Conservation (phyloP, 2,113 vertebrate genomes). For the Burhinus bistriatus region DNA sequence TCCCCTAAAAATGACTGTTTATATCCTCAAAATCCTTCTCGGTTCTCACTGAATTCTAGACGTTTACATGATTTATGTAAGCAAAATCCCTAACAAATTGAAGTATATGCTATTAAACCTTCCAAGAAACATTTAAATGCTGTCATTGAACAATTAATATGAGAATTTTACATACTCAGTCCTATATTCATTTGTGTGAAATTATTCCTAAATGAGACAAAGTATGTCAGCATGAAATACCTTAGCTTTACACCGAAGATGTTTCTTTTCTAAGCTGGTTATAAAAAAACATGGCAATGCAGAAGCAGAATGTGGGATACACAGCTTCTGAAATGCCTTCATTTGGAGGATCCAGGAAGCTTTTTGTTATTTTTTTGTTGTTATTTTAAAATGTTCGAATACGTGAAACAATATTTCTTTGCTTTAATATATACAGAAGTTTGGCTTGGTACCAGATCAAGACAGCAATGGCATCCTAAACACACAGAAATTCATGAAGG, state of each 20-base stretch:
- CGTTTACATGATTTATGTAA: background rate
- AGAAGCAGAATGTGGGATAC: background rate
- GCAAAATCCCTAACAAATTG: conserved; percentile 3
- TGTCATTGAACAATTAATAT: background rate
- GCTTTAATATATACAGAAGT: background rate
- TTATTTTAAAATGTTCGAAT: background rate
- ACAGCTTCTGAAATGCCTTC: background rate
- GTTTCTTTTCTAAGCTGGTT: background rate
- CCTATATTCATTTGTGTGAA: background rate
- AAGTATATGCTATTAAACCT: background rate
- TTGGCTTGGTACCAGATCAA: background rate
- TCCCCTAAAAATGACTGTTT: background rate
- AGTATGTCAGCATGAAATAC: background rate
- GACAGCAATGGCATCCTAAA: background rate
- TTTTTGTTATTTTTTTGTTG: background rate
- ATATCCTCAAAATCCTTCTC: background rate
- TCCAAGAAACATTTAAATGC: background rate
- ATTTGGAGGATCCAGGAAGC: background rate
- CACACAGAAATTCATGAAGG: background rate
- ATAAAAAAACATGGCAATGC: background rate
- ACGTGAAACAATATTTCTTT: background rate
- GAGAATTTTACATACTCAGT: background rate
- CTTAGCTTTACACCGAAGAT: background rate
- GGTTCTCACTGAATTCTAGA: background rate
- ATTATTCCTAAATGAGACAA: background rate